These are phyloP conservation scores for Gyps fulvus DNA, from an alignment of 2,113 vertebrate genomes.

Conservation along the genomic window DNA sequence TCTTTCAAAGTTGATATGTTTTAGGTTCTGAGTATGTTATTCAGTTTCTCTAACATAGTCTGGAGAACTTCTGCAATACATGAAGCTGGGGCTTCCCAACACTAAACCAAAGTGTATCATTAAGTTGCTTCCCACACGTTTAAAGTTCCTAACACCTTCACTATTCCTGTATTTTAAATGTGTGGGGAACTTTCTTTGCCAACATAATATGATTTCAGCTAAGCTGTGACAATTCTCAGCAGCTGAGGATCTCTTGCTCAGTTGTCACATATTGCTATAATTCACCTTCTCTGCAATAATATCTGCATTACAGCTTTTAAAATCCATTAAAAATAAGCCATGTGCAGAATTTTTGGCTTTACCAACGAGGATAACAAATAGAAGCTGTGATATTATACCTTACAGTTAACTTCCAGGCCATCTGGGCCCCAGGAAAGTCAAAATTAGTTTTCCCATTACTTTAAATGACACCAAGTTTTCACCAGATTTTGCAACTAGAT, in stretches of 20 bases:
- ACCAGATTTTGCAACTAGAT: neutral
- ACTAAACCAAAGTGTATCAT: neutral
- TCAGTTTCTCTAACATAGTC: neutral
- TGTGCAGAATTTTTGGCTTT: neutral
- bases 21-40: constrained; percentile 10
- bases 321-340: constrained; percentile 6
- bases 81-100: neutral
- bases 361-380: neutral
- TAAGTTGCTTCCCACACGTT: neutral
- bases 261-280: neutral
- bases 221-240: neutral
- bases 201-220: neutral
- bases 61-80: neutral
- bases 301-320: constrained; percentile 6
- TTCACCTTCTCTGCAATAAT: neutral
- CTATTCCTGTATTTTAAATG: constrained; percentile 22
- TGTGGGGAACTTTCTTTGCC: neutral
- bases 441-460: neutral
- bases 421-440: neutral
- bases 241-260: neutral
- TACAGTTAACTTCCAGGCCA: neutral
- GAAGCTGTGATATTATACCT: neutral
- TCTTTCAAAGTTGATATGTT: neutral
- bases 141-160: constrained; percentile 41
- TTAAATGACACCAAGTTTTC: neutral